Conservation (phyloP, 2,888 invertebrate species). For the Synanthedon myopaeformis region DNA sequence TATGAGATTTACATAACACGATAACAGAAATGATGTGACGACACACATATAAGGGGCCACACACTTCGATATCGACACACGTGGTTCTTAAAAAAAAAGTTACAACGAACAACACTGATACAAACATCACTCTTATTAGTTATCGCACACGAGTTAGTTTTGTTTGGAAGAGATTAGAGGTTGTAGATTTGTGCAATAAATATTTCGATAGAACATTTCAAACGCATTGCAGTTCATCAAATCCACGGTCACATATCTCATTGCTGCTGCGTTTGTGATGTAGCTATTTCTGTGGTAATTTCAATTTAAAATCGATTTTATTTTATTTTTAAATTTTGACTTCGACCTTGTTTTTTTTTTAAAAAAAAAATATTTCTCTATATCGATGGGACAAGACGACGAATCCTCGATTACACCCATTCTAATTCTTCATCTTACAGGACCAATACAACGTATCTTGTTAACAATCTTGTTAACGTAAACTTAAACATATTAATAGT, state of each 20-base stretch:
- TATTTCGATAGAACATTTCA: slow-evolving; percentile 46
- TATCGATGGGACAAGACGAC: no score
- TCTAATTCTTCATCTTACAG: no score
- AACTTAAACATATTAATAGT: no score
- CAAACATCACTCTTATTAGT: background rate
- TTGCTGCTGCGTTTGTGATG: slow-evolving; percentile 29
- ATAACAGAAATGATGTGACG: slow-evolving; percentile 34
- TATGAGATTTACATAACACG: background rate
- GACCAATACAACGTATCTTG: no score
- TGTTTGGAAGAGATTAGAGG: background rate
- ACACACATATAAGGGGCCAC: slow-evolving; percentile 37
- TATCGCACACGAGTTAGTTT: background rate
- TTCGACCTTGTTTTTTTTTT: no score
- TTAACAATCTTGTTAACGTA: no score
- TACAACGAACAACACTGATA: background rate
- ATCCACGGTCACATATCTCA: slow-evolving; percentile 53
- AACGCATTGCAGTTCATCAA: slow-evolving; percentile 50
- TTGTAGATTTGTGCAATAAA: slow-evolving; percentile 19
- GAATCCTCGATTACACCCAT: no score
- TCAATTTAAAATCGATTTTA: background rate
- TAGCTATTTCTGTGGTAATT: background rate
- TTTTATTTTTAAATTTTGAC: no score
- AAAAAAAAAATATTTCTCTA: no score
- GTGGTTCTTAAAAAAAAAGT: slow-evolving; percentile 3
- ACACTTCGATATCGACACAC: slow-evolving; percentile 38